Evolutionary conservation across 1,140 invertebrate species (phyloP), one percentile per base, ranked within the genome.

Genomic region (Platyscapa corneri): DNA sequence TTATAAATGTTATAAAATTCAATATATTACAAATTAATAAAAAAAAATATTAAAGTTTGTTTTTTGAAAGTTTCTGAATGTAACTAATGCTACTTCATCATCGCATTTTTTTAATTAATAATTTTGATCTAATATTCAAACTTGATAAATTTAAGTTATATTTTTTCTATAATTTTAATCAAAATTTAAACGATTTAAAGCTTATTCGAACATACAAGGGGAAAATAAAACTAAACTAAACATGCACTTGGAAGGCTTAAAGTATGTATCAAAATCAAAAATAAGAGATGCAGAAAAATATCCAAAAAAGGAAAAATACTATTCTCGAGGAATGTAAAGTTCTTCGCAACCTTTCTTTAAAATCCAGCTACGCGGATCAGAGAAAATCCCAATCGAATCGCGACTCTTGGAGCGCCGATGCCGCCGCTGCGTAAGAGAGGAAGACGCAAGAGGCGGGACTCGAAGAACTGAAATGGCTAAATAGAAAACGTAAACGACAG

Each of bases 401-500:
- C 70, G 70, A 74, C 20, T 42, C 27, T 14, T 14, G 20, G 27
- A 42, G 23, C 23, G 70, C 8, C 23, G 37, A 12, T 23, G 37
- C 1, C 56, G 56, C 23, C 56, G 49, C 49, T 14, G 16, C 49
- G 23, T 60, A 12, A n/a, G 7, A 39, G 70, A 42, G 20, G 3
- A n/a, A 74, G 56, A 74, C 75, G 77, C 74, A 14, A 81, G 67
- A 84, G 84, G 86, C 70, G 42, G 46, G 70, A 77, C 65, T 37
- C 84, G 39, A 53, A 46, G 87, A 39, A 72, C 23, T 81, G 88
- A 91, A 92, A 91, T 90, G 89, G 90, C 90, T 91, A 91, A 92
- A 91, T 91, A 91, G 91, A 92, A 90, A 92, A 91, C 89, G 89
- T 89, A 91, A 91, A 91, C 90, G 90, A 90, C 89, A 90, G 85